Conservation (phyloP, 2,113 vertebrate genomes). For the Cricetomys ansorgei region DNA sequence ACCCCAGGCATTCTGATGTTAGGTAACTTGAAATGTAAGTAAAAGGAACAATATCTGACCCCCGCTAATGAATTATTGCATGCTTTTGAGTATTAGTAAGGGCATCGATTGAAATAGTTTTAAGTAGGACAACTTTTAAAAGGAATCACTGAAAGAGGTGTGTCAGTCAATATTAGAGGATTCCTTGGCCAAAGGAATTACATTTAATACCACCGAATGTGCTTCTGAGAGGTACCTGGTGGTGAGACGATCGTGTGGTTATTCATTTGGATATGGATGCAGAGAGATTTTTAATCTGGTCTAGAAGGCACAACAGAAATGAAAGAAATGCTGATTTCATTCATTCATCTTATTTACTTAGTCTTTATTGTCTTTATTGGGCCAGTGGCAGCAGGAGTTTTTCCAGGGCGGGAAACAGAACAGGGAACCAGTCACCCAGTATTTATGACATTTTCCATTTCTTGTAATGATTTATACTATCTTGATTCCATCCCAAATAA, state of each 20-base stretch:
- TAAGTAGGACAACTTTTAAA: slow-evolving; percentile 42
- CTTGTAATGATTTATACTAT: slow-evolving; percentile 38
- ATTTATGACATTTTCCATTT: slow-evolving; percentile 51
- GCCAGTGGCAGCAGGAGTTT: neutral
- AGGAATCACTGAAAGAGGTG: neutral
- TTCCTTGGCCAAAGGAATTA: neutral
- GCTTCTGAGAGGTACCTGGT: neutral
- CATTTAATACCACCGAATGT: neutral
- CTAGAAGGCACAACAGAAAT: slow-evolving; percentile 25
- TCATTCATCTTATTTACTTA: slow-evolving; percentile 25
- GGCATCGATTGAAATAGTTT: slow-evolving; percentile 53
- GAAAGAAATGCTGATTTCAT: slow-evolving; percentile 35
- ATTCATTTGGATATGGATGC: neutral
- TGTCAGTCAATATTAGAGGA: neutral
- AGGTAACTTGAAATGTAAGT: slow-evolving; percentile 53
- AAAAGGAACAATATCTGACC: neutral
- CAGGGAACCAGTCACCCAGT: neutral
- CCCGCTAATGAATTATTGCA: neutral
- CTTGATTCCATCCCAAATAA: slow-evolving; percentile 40
- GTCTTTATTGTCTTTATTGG: slow-evolving; percentile 39
- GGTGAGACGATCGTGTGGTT: neutral
- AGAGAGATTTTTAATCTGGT: slow-evolving; percentile 45
- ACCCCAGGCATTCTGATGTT: slow-evolving; percentile 15
- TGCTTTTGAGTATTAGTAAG: slow-evolving; percentile 38
- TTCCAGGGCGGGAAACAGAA: neutral